These are phyloP conservation scores for Tenebrio molitor DNA, from an alignment of 1,140 invertebrate genomes.

Conservation along the genomic window DNA sequence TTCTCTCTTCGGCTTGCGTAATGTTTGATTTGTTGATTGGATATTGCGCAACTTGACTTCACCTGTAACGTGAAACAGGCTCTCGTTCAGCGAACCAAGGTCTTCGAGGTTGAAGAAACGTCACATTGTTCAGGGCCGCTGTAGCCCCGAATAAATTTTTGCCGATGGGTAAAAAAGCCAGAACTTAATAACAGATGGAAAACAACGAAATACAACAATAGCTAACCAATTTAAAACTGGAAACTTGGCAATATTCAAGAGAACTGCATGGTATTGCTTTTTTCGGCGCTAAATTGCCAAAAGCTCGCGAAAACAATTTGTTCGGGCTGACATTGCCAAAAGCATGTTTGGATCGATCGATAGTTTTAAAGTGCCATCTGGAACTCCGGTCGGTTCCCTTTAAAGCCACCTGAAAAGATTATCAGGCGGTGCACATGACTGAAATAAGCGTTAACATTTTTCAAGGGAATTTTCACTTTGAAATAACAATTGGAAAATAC, in stretches of 20 bases:
- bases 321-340: background rate
- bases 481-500: no score
- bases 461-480: no score
- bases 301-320: conserved; percentile 25
- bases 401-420: background rate
- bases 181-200: background rate
- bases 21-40: background rate
- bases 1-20: conserved; percentile 9
- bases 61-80: conserved; percentile 15
- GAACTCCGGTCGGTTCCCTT: conserved; percentile 25
- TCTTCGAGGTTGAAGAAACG: conserved; percentile 4
- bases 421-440: no score
- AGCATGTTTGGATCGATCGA: conserved; percentile 20
- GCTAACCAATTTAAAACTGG: background rate
- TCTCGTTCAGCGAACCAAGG: conserved; percentile 11
- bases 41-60: conserved; percentile 1
- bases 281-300: conserved; percentile 10
- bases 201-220: background rate
- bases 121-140: conserved; percentile 8
- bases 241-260: background rate
- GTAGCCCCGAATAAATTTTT: background rate
- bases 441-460: no score
- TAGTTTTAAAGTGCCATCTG: conserved; percentile 15
- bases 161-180: background rate
- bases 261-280: background rate